Conservation (phyloP, 2,797 vertebrate genomes). For the Phyllotis vaccarum region DNA sequence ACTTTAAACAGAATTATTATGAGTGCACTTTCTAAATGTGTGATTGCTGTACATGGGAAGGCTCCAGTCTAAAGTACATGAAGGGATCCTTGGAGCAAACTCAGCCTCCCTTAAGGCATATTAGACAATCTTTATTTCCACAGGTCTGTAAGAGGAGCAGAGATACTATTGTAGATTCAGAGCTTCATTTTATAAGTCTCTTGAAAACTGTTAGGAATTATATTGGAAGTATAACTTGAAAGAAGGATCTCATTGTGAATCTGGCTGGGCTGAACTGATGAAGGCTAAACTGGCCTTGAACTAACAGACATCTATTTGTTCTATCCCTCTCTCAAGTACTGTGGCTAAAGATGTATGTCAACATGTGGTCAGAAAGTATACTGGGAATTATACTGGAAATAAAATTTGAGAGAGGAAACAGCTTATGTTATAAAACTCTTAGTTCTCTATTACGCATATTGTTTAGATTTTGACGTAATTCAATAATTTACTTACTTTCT, state of each 20-base stretch:
- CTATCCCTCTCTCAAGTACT: too few species aligned
- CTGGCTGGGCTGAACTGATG: not conserved
- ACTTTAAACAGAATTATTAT: not conserved
- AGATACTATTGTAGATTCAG: not conserved
- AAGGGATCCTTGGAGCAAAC: not conserved
- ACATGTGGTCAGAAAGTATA: not conserved
- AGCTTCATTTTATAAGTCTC: conserved; percentile 4
- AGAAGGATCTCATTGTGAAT: not conserved
- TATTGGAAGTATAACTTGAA: not conserved
- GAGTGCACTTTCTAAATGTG: not conserved
- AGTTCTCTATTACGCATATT: not conserved
- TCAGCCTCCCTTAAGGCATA: not conserved
- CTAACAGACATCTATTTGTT: not conserved
- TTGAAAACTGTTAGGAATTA: not conserved
- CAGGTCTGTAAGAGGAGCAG: not conserved
- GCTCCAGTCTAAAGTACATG: not conserved
- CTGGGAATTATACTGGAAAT: not conserved
- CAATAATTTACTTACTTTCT: conserved; percentile 89
- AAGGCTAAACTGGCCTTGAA: not conserved
- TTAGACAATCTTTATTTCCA: not conserved
- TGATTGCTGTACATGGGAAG: not conserved
- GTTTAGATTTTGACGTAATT: not conserved
- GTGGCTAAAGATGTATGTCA: not conserved
- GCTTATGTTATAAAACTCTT: not conserved
- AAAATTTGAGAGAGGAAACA: not conserved